Evolutionary conservation across 2,888 invertebrate species (phyloP).

Genomic region (Monopis laevigella): DNA sequence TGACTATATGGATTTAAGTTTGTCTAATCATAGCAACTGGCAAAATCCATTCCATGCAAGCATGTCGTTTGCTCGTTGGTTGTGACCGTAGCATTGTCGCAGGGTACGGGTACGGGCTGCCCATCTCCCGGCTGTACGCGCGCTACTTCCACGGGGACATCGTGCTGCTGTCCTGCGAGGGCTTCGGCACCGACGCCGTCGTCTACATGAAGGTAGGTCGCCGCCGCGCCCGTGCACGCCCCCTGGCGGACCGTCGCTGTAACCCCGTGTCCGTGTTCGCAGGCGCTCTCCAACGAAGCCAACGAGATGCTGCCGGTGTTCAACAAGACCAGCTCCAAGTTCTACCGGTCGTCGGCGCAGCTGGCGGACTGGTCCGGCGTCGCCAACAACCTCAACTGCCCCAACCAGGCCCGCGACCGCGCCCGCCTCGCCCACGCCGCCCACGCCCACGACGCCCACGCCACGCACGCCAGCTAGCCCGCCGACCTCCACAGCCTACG

Average conservation of each 20-base stretch:
- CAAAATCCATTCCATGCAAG: no score
- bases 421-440: no score
- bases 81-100: no score
- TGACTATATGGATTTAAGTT: no score
- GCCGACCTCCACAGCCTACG: neutral
- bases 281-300: constrained; percentile 96
- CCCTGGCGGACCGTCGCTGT: constrained; percentile 95
- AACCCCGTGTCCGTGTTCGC: no score
- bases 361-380: constrained; percentile 88
- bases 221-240: constrained; percentile 97
- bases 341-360: constrained; percentile 83
- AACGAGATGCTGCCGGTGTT: constrained; percentile 97
- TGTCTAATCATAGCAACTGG: no score
- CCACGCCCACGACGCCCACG: no score
- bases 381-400: constrained; percentile 23
- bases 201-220: constrained; percentile 90
- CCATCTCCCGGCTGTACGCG: constrained; percentile 95
- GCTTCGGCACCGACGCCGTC: constrained; percentile 95
- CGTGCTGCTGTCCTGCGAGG: constrained; percentile 92
- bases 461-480: no score
- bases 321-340: constrained; percentile 93
- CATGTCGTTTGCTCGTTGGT: no score
- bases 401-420: constrained; percentile 12
- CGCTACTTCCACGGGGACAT: constrained; percentile 98
- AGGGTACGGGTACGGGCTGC: constrained; percentile 96